Conservation (phyloP, 2,797 vertebrate genomes). For the Ctenopoma multispine region DNA sequence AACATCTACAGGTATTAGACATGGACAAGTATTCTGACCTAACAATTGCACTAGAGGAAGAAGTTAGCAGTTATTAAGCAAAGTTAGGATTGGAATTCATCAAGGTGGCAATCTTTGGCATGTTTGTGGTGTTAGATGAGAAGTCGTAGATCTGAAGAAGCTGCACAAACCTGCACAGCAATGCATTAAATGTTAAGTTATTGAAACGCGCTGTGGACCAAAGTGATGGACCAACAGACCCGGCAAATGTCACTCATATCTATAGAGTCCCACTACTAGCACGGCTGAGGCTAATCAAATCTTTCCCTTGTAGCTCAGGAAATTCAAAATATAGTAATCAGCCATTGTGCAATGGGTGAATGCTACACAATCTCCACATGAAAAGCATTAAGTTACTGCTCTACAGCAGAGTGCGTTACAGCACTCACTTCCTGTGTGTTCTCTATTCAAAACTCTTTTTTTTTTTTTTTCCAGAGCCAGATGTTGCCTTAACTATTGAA, state of each 20-base stretch:
- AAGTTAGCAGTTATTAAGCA: too few species aligned
- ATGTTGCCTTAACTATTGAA: conserved; percentile 57
- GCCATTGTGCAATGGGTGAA: neutral
- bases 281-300: neutral
- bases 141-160: neutral
- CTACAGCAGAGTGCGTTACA: conserved; percentile 1
- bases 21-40: too few species aligned
- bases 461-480: conserved; percentile 48
- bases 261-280: neutral
- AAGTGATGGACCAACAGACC: neutral
- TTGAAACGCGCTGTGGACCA: neutral
- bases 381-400: conserved; percentile 6
- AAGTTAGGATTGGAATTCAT: neutral
- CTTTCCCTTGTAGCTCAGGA: neutral
- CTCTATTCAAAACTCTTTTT: conserved; percentile 36
- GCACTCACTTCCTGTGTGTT: conserved; percentile 14
- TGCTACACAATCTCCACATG: neutral
- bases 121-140: too few species aligned
- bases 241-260: neutral
- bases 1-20: too few species aligned
- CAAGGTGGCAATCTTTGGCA: neutral
- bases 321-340: neutral
- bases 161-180: neutral
- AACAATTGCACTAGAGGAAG: too few species aligned
- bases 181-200: neutral